phyloP scores from a whole-genome alignment of 2,113 vertebrate species.

The Tyrannus savana region DNA sequence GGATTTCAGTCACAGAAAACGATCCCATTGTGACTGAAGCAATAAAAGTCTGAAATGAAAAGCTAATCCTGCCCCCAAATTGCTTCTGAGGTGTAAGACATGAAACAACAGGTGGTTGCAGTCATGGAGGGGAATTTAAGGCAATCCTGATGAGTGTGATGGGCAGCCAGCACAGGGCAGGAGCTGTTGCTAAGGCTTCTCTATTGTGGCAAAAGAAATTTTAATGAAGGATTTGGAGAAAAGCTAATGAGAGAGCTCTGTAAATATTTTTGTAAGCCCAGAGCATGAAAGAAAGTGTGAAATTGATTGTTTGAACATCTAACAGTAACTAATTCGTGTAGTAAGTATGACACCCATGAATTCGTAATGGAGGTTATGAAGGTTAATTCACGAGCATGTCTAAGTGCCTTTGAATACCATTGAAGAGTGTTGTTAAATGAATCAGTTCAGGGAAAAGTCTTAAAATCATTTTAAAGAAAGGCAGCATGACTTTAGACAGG shows the following conservation, averaged over 20 bases:
- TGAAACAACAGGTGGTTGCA: constrained; percentile 31
- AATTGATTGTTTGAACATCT: constrained; percentile 54
- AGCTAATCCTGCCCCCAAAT: constrained; percentile 28
- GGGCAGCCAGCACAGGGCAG: not conserved
- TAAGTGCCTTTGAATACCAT: constrained; percentile 37
- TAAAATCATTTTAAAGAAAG: not conserved
- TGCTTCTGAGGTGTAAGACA: constrained; percentile 12
- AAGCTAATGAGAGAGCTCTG: constrained; percentile 38
- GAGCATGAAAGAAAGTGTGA: constrained; percentile 28
- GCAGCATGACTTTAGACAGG: not conserved
- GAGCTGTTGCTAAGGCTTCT: constrained; percentile 20
- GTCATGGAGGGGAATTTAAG: not conserved
- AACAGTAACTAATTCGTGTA: constrained; percentile 41
- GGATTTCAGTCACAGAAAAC: not conserved
- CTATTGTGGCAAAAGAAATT: not conserved
- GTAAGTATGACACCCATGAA: constrained; percentile 24
- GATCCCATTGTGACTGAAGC: not conserved
- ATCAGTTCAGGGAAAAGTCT: not conserved
- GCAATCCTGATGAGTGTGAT: not conserved
- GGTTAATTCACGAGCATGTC: constrained; percentile 56
- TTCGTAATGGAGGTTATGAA: not conserved
- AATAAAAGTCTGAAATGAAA: constrained; percentile 29
- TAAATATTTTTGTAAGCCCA: constrained; percentile 60
- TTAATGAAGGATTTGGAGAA: constrained; percentile 22
- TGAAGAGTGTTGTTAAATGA: constrained; percentile 31